These are phyloP conservation scores for Belonocnema kinseyi DNA, from an alignment of 1,140 invertebrate genomes.

Conservation along the genomic window DNA sequence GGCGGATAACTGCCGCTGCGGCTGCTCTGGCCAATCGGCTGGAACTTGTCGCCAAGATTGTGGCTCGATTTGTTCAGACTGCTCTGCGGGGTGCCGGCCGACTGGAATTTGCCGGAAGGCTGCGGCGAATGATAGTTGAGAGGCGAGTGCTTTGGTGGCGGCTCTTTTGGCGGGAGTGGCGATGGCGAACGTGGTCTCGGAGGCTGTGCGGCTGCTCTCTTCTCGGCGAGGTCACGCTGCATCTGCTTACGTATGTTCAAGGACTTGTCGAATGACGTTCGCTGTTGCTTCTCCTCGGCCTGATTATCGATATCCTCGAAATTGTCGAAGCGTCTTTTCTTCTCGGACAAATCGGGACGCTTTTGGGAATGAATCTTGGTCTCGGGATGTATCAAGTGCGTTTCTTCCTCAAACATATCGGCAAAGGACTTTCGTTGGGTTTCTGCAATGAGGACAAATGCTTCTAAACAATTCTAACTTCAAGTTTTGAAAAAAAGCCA, in stretches of 20 bases:
- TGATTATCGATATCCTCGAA: conserved; percentile 67
- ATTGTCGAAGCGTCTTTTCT: conserved; percentile 52
- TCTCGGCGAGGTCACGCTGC: conserved; percentile 70
- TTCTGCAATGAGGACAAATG: conserved; percentile 57
- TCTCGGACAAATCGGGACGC: conserved; percentile 67
- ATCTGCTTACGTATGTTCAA: conserved; percentile 72
- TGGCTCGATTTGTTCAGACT: conserved; percentile 59
- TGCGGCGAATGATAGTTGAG: conserved; percentile 71
- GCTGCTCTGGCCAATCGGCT: conserved; percentile 68
- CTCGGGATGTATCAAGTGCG: conserved; percentile 69
- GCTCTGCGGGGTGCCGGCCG: conserved; percentile 50
- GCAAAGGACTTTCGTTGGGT: conserved; percentile 69
- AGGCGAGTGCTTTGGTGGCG: conserved; percentile 71
- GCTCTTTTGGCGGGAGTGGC: conserved; percentile 71
- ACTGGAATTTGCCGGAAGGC: conserved; percentile 68
- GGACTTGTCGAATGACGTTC: conserved; percentile 67
- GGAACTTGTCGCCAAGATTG: conserved; percentile 68
- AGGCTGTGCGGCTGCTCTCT: conserved; percentile 60
- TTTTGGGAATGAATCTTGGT: conserved; percentile 69
- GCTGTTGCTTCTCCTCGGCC: conserved; percentile 66
- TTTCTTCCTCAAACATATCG: conserved; percentile 73
- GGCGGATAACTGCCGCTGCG: conserved; percentile 49
- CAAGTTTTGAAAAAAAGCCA: no score
- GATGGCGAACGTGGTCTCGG: conserved; percentile 65
- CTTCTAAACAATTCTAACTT: no score